phyloP scores from a whole-genome alignment of 2,797 vertebrate genomes.

The Hippopotamyrus pictus region DNA sequence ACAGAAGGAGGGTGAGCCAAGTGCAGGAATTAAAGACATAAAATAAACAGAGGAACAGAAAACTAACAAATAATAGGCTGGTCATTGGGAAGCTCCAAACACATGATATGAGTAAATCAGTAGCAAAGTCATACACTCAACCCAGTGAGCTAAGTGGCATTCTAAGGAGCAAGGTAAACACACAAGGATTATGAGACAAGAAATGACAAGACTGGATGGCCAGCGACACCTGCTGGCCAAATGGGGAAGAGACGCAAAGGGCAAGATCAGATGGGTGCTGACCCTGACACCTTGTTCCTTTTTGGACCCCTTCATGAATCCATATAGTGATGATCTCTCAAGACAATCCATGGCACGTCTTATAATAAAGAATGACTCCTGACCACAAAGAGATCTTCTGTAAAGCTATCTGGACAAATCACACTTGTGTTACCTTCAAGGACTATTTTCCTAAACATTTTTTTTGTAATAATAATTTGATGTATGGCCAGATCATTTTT shows the following conservation, averaged over 20 bases:
- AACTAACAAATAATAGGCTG: not conserved
- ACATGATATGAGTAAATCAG: not conserved
- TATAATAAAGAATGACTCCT: not conserved
- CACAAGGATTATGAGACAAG: not conserved
- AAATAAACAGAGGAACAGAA: not conserved
- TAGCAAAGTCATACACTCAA: not conserved
- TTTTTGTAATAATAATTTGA: conserved; percentile 12
- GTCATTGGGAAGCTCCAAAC: not conserved
- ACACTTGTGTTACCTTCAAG: not conserved
- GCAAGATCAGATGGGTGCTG: not conserved
- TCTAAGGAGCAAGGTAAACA: not conserved
- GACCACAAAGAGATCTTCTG: not conserved
- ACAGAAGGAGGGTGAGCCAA: not conserved
- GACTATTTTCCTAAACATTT: not conserved
- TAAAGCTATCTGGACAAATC: not conserved
- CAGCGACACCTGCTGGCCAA: not conserved
- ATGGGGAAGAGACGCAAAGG: not conserved
- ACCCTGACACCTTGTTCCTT: not conserved
- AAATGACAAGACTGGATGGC: not conserved
- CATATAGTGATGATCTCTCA: not conserved
- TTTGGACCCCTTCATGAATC: conserved; percentile 4
- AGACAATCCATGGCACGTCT: not conserved
- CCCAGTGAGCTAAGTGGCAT: not conserved
- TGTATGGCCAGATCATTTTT: not conserved
- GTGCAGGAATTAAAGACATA: not conserved